These are phyloP conservation scores for Phrynosoma blainvillii DNA, from an alignment of 2,113 vertebrate genomes.

Conservation along the genomic window DNA sequence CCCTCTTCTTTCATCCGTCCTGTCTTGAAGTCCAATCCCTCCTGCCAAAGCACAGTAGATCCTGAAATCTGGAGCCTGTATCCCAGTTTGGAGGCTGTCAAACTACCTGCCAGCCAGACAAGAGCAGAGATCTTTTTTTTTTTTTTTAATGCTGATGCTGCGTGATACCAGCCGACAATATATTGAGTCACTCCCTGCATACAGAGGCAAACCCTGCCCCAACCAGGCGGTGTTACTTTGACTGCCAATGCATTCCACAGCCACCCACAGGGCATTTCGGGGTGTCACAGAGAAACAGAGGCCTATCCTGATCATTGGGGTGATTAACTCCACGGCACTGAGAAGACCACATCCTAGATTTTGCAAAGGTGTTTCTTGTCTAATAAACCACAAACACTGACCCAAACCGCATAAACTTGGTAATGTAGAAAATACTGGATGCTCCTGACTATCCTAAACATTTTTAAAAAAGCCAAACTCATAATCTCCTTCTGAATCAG, in stretches of 20 bases:
- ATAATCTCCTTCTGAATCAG: no score
- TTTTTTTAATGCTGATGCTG: not conserved
- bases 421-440: not conserved
- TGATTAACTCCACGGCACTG: not conserved
- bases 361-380: not conserved
- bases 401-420: not conserved
- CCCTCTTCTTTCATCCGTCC: conserved; percentile 28
- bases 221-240: not conserved
- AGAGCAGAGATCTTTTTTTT: not conserved
- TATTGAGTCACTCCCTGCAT: not conserved
- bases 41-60: not conserved
- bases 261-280: conserved; percentile 14
- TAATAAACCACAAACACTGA: not conserved
- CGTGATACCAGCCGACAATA: not conserved
- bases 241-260: conserved; percentile 15
- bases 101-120: not conserved
- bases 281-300: not conserved
- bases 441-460: not conserved
- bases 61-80: not conserved
- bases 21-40: not conserved
- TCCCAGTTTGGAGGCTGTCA: not conserved
- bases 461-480: not conserved
- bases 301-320: not conserved
- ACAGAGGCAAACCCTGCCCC: not conserved
- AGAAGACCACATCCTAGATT: not conserved